phyloP scores from a whole-genome alignment of 2,797 vertebrate genomes.

The Gymnopithys bicolor region DNA sequence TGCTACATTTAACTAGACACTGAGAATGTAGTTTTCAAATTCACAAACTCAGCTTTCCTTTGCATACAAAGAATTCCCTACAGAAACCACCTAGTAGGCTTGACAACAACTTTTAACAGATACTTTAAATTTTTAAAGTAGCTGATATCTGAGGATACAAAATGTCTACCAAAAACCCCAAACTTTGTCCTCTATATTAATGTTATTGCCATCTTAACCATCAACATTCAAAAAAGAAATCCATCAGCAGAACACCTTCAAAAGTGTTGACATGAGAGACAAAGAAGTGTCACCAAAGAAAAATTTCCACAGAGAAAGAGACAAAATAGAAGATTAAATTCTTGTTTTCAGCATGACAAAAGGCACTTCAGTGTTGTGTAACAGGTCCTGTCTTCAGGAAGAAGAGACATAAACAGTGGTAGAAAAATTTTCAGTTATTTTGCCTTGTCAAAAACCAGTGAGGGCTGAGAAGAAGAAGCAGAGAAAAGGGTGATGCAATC shows the following conservation, averaged over 20 bases:
- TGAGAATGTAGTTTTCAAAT: neutral
- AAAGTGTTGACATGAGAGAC: neutral
- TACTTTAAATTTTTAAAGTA: neutral
- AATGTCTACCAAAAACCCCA: neutral
- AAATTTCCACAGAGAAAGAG: neutral
- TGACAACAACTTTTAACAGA: neutral
- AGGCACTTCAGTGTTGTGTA: neutral
- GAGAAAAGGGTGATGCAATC: neutral
- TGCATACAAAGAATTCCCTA: neutral
- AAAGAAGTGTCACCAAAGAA: neutral
- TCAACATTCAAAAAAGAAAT: neutral
- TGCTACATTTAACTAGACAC: neutral
- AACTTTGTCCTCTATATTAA: neutral
- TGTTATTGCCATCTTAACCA: neutral
- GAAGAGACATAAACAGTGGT: neutral
- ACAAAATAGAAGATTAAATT: neutral
- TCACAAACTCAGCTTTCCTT: neutral
- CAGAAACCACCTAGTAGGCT: neutral
- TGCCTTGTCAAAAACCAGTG: neutral
- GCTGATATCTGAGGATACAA: neutral
- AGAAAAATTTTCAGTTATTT: neutral
- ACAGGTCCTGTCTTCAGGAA: neutral
- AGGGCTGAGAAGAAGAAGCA: neutral
- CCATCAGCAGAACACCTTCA: neutral
- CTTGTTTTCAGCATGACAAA: neutral